Evolutionary conservation across 1,140 invertebrate genomes (phyloP).

Genomic region (Reticulitermes speratus): DNA sequence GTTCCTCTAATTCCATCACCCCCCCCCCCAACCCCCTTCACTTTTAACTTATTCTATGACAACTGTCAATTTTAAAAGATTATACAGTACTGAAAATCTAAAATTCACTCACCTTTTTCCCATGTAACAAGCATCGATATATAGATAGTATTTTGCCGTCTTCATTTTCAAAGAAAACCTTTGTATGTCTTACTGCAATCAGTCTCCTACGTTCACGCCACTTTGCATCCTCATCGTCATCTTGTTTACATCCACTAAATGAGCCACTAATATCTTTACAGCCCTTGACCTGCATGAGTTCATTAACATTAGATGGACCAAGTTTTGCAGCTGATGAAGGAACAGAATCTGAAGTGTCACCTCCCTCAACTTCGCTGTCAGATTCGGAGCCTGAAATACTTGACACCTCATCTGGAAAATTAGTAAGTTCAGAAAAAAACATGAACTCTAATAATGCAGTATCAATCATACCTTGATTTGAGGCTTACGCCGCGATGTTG

Average conservation of each 20-base stretch:
- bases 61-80: too few species aligned
- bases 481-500: too few species aligned
- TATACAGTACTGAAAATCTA: too few species aligned
- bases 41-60: too few species aligned
- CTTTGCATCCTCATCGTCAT: too few species aligned
- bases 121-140: conserved; percentile 66
- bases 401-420: conserved; percentile 63
- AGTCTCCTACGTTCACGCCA: neutral
- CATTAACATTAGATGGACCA: neutral
- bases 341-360: conserved; percentile 44
- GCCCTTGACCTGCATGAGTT: neutral
- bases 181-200: conserved; percentile 57
- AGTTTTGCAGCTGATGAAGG: conserved; percentile 33
- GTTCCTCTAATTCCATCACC: too few species aligned
- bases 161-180: conserved; percentile 70
- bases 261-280: neutral
- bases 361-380: conserved; percentile 42
- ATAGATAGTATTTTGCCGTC: conserved; percentile 68
- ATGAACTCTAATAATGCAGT: neutral
- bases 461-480: too few species aligned
- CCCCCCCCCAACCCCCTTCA: too few species aligned
- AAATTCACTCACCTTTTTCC: conserved; percentile 55
- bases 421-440: conserved; percentile 32
- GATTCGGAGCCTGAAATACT: conserved; percentile 75
- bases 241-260: too few species aligned